Conservation (phyloP, 2,888 invertebrate genomes). For the Drosophila atroscutellata region DNA sequence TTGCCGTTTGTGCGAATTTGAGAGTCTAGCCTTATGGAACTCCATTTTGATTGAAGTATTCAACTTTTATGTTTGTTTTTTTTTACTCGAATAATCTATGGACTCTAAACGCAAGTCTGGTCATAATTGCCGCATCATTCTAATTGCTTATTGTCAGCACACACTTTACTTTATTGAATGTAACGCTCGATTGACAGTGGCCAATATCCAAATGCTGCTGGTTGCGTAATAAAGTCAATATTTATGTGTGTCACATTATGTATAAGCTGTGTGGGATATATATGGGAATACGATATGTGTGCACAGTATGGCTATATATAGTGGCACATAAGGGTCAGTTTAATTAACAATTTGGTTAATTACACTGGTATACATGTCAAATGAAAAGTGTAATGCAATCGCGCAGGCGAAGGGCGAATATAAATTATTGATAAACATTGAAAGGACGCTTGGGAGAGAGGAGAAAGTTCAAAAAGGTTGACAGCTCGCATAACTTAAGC, state of each 20-base stretch:
- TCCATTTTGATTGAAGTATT: slow-evolving; percentile 1
- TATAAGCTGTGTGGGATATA: background rate
- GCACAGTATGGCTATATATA: slow-evolving; percentile 2
- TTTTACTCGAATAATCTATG: background rate
- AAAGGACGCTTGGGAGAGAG: slow-evolving; percentile 14
- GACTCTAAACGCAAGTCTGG: background rate
- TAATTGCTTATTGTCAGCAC: background rate
- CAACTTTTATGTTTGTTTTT: background rate
- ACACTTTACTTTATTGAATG: slow-evolving; percentile 55
- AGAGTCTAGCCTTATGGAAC: background rate
- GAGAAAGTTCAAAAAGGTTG: slow-evolving; percentile 26
- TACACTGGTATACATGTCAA: slow-evolving; percentile 39
- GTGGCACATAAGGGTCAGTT: slow-evolving; percentile 70
- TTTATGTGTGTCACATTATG: slow-evolving; percentile 42
- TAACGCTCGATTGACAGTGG: slow-evolving; percentile 23
- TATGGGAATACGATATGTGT: background rate
- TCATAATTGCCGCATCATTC: background rate
- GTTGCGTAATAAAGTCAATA: slow-evolving; percentile 68
- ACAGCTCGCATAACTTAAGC: slow-evolving; percentile 38
- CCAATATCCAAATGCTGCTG: slow-evolving; percentile 45
- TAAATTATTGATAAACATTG: slow-evolving; percentile 44
- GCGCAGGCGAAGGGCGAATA: slow-evolving; percentile 24
- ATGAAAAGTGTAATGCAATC: slow-evolving; percentile 41
- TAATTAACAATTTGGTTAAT: slow-evolving; percentile 79
- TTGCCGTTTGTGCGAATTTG: background rate